These are phyloP conservation scores for Tor tambroides DNA, from an alignment of 2,113 vertebrate genomes.

Conservation along the genomic window DNA sequence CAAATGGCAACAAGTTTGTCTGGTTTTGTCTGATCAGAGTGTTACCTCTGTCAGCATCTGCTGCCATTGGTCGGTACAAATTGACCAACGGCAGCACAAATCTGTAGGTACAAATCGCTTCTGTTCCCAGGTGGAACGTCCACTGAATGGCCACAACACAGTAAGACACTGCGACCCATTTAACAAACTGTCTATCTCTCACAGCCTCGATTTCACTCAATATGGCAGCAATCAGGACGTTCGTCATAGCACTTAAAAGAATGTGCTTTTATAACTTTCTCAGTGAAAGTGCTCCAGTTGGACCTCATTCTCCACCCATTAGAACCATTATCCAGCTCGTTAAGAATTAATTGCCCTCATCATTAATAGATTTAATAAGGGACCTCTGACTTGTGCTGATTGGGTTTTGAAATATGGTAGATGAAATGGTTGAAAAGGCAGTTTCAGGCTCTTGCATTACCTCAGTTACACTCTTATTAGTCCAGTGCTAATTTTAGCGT, in stretches of 20 bases:
- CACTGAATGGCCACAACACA: neutral
- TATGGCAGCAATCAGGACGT: neutral
- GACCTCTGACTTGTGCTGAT: conserved; percentile 36
- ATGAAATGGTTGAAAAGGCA: conserved; percentile 24
- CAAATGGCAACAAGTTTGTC: neutral
- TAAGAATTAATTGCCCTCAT: conserved; percentile 45
- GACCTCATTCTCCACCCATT: conserved; percentile 35
- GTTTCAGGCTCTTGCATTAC: conserved; percentile 31
- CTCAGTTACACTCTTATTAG: conserved; percentile 26
- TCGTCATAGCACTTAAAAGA: neutral
- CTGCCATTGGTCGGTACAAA: neutral
- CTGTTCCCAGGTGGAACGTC: neutral
- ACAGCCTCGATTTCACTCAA: neutral
- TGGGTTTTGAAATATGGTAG: conserved; percentile 29
- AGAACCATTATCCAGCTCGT: conserved; percentile 38
- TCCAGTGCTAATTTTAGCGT: conserved; percentile 8
- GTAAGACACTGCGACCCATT: neutral
- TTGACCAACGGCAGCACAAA: neutral
- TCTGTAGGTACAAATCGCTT: neutral
- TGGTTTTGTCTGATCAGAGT: neutral
- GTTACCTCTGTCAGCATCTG: neutral
- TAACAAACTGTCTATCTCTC: neutral
- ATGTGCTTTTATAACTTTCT: conserved; percentile 41
- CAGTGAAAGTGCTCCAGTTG: conserved; percentile 8
- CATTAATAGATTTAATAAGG: conserved; percentile 44